Evolutionary conservation across 2,888 invertebrate species (phyloP), one percentile per base, ranked within the genome.

Genomic region (Pheosia gnoma): DNA sequence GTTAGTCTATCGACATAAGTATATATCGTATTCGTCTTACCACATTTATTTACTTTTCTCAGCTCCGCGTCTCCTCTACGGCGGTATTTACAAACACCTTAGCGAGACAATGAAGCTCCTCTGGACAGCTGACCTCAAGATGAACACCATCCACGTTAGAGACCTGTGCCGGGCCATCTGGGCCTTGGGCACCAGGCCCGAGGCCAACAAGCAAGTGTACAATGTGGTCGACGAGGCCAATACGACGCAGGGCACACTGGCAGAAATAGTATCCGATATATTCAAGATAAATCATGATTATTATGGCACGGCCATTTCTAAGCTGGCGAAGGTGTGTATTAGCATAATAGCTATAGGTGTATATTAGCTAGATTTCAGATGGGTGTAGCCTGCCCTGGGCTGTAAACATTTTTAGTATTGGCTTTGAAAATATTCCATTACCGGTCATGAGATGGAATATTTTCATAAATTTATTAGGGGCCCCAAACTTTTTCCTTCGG

Each of bases 21-120:
- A n/a, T n/a, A n/a, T n/a, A n/a, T n/a, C n/a, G n/a, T n/a, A n/a
- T n/a, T n/a, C 57, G 36, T 36, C 43, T 43, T 43, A 43, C 43
- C 8, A 8, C 9, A 25, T 57, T 59, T 56, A 37, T 36, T 13
- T 37, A 53, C 13, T 59, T 11, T 53, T 56, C 59, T 11, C 88
- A 97, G 97, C 97, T 67, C 98, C 98, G 0, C 95, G 98, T 55
- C 94, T 98, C 60, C 95, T 98, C 47, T 96, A 97, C 78, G 98
- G 98, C 63, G 97, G 97, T 51, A 96, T 98, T 70, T 98, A 98
- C 90, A 97, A 97, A 83, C 96, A 97, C 82, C 93, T 98, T 43
- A 95, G 96, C 49, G 98, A 98, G 89, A 97, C 97, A 70, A 98
- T 98, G 98, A 98, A 98, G 88, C 94, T 98, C 47, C 93, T 98